Evolutionary conservation across 2,888 invertebrate genomes (phyloP), one percentile per base, ranked within the genome.

Genomic region (Noctua pronuba): DNA sequence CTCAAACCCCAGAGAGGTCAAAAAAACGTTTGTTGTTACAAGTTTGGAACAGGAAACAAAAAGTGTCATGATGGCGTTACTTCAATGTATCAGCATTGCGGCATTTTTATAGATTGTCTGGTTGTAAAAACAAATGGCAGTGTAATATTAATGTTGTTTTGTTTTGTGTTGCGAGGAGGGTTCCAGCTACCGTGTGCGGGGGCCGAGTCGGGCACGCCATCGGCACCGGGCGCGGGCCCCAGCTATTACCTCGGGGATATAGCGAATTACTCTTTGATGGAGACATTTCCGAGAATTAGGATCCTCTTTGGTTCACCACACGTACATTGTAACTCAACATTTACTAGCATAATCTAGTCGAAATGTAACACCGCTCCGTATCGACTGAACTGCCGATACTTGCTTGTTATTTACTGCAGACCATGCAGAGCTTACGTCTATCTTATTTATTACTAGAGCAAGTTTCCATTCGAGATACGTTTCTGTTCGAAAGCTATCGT

Each of bases 1-100:
- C 88, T 92, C 92, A 92, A 87, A 88, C 85, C 82, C 84, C 83
- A 89, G 89, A 85, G 85, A 84, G 80, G 81, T 88, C 82, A 87
- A 87, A 89, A 90, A 89, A 86, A 84, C 74, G 85, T 85, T 88
- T 92, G 91, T 92, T 92, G 89, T 91, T 91, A 89, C 88, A 91
- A 87, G 88, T 83, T 73, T 73, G 67, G 79, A 84, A 83, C 89
- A 89, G 91, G 91, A 92, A 92, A 90, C 88, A 82, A 84, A 87
- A 91, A 90, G 83, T 86, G 86, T 88, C 86, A 88, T 88, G 87
- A 84, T 85, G 83, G 84, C 70, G 70, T 84, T 85, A 86, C 77
- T 76, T 83, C n/a, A 73, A 81, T 68, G 69, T 84, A 79, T 86
- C 86, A 83, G 80, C 83, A 81, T 66, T 84, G 82, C 78, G 82